phyloP scores from a whole-genome alignment of 2,888 invertebrate genomes.

The Allacma fusca region DNA sequence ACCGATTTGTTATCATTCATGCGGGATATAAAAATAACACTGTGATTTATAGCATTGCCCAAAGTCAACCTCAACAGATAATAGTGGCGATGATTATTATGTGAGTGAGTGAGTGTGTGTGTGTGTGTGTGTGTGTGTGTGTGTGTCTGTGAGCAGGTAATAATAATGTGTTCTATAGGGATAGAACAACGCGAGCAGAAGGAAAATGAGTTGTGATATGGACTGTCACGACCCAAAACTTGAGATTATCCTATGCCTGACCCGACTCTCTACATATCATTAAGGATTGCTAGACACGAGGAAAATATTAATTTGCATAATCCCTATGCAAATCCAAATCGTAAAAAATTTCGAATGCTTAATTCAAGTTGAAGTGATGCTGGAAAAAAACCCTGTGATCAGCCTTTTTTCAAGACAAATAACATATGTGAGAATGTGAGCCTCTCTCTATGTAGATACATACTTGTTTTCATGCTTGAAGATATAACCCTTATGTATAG shows the following conservation, averaged over 20 bases:
- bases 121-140: not conserved
- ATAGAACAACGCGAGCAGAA: not conserved
- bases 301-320: not conserved
- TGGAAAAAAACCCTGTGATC: not conserved
- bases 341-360: not conserved
- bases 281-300: not conserved
- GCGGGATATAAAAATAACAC: no score
- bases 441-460: no score
- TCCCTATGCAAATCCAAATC: not conserved
- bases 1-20: no score
- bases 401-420: not conserved
- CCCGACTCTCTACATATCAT: not conserved
- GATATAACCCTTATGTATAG: not conserved
- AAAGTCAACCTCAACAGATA: no score
- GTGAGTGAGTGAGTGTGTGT: not conserved
- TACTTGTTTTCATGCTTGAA: not conserved
- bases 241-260: slow-evolving; percentile 1
- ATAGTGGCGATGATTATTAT: no score
- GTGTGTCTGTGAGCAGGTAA: not conserved
- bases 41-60: no score
- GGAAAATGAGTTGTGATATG: slow-evolving; percentile 11
- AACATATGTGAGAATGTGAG: not conserved
- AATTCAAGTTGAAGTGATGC: not conserved
- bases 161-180: not conserved
- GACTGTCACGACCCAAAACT: slow-evolving; percentile 3